Base-by-base conservation (phyloP, 2,113 vertebrate species). In the Notarius lentiginosus region DNA sequence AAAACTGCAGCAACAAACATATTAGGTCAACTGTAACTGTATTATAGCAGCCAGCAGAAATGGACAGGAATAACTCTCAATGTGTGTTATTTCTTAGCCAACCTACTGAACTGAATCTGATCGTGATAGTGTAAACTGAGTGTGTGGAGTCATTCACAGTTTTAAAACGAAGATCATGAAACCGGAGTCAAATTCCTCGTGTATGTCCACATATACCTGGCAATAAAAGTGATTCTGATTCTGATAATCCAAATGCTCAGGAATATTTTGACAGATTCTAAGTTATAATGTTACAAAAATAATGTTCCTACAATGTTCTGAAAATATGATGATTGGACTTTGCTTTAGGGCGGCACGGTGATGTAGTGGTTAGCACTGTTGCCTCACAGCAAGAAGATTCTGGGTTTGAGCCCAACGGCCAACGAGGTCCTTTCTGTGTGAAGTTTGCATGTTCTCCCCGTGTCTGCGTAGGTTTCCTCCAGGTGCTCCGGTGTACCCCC, bases 1-100 rank as follows among this genome's bases (percentile, higher is more conserved):
- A 88, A 91, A 92, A 92, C 80, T 63, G 90, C 51, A 90, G 88
- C 87, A 91, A 92, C 93, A 94, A 94, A 94, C 91, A 90, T 84
- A 85, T 93, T 92, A 89, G 88, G 83, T 89, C 86, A 90, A 90
- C 91, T 86, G 87, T 89, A 91, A 91, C 90, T 93, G 93, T 91
- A 91, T 92, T 91, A 76, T 18, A 91, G 56, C 55, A 85, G 55
- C 12, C 56, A 61, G 14, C 14, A 1, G 15, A 92, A 94, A 92
- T 91, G 88, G 89, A 92, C 72, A 88, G 80, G 60, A 91, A 91
- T 88, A 91, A 85, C 20, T 27, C 30, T 79, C 61, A 12, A 79
- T 41, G 24, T 55, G 27, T 49, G 47, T 41, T 73, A 68, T 65
- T 85, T 85, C 73, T 18, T 34, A 20, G 27, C 5, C 18, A 56